Conservation (phyloP, 2,797 vertebrate genomes). For the Dendrocincla fuliginosa region DNA sequence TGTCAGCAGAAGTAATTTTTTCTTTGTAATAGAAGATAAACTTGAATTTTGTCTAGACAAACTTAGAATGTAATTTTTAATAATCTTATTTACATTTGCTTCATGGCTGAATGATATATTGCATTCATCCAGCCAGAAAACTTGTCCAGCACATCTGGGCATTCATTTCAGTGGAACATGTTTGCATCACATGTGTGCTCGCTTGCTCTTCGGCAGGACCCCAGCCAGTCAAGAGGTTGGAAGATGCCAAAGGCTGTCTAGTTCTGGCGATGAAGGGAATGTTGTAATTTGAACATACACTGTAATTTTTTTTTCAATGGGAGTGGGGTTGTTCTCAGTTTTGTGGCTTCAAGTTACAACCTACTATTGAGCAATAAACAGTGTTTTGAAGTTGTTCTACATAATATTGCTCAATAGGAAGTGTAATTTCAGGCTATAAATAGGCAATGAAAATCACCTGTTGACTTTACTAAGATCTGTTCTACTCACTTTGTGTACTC, state of each 20-base stretch:
- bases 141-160: not conserved
- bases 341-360: not conserved
- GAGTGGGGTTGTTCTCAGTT: not conserved
- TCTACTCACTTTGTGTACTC: no score
- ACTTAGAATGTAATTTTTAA: not conserved
- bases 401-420: slow-evolving; percentile 6
- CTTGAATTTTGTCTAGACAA: not conserved
- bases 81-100: not conserved
- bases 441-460: not conserved
- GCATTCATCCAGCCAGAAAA: not conserved
- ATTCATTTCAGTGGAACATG: not conserved
- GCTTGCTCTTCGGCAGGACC: not conserved
- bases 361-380: not conserved
- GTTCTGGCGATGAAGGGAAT: not conserved
- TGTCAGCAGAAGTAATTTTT: not conserved
- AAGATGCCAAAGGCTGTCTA: not conserved
- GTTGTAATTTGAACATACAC: not conserved
- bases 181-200: not conserved
- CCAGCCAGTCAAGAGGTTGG: not conserved
- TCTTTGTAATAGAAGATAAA: not conserved
- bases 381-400: not conserved
- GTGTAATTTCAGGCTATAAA: slow-evolving; percentile 2
- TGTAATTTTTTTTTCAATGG: not conserved
- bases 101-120: not conserved
- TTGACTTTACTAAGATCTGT: not conserved